Evolutionary conservation across 2,113 vertebrate species (phyloP), one percentile per base, ranked within the genome.

Genomic region (Neodon shergylaensis): DNA sequence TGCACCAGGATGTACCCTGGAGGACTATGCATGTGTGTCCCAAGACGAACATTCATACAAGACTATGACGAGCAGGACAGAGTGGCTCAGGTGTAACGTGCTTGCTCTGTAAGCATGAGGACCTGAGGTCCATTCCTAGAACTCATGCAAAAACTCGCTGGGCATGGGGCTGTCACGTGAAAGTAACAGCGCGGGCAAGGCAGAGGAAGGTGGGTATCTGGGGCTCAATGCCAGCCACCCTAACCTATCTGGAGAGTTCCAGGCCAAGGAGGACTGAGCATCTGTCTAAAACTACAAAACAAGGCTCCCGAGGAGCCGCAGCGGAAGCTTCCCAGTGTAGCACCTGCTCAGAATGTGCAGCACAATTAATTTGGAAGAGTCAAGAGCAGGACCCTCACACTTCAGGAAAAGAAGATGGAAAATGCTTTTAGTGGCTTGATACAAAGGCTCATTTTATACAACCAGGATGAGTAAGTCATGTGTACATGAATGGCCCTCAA

Each of bases 391-490:
- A 95, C 86, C 39, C 24, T 28, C 82, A 70, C 63, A 10, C 10
- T 94, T 95, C 39, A 96, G 63, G 39, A 91, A 81, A 94, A 87
- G 58, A 54, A 92, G 58, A 63, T 19, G 3, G 31, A 81, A 93
- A 94, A 58, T 73, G 61, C 24, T 83, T 96, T 74, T 42, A 44
- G 7, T 49, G 22, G n/a, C 66, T 74, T 88, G 66, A 85, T 73
- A 77, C 21, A 90, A 24, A 2, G 5, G 44, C 74, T 3, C 2
- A 47, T 39, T 88, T 31, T 58, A 66, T 49, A 47, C 9, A 76
- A 24, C 17, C 47, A 52, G 89, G 91, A 86, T 47, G 54, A 95
- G 77, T 86, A 44, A 79, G 54, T 44, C 66, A 61, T 1, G 66
- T 36, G 9, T 33, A 76, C 13, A 72, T 17, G n/a, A 81, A 72